Evolutionary conservation across 1,140 invertebrate species (phyloP).

Genomic region (Temnothorax nylanderi): DNA sequence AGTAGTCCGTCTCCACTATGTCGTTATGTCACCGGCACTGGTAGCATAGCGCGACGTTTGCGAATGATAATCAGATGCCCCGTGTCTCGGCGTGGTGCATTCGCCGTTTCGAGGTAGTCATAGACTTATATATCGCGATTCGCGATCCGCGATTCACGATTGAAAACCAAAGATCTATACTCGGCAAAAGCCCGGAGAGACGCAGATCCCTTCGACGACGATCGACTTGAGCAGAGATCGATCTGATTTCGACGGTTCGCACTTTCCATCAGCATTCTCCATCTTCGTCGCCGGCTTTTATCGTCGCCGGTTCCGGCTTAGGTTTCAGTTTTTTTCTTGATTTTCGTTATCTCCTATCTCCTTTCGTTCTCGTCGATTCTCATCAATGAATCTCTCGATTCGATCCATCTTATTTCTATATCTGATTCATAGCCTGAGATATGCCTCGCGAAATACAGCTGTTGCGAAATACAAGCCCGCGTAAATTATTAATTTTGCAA

Average conservation of each 20-base stretch:
- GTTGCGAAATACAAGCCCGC: not conserved
- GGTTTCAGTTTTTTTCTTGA: not conserved
- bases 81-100: not conserved
- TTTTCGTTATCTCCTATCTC: not conserved
- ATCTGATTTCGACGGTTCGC: conserved; percentile 33
- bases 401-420: not conserved
- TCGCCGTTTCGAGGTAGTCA: conserved; percentile 23
- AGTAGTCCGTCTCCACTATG: conserved; percentile 28
- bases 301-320: not conserved
- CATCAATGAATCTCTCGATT: not conserved
- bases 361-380: not conserved
- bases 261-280: not conserved
- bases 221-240: not conserved
- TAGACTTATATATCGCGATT: not conserved
- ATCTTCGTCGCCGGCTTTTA: not conserved
- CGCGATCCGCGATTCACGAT: too few relatives aligned
- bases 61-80: conserved; percentile 47
- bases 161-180: not conserved
- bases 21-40: conserved; percentile 23
- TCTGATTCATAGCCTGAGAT: not conserved
- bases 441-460: not conserved
- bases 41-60: conserved; percentile 32
- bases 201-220: too few relatives aligned
- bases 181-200: not conserved
- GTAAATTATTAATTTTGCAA: not conserved